Conservation (phyloP, 2,797 vertebrate species). For the Glyptemys insculpta region DNA sequence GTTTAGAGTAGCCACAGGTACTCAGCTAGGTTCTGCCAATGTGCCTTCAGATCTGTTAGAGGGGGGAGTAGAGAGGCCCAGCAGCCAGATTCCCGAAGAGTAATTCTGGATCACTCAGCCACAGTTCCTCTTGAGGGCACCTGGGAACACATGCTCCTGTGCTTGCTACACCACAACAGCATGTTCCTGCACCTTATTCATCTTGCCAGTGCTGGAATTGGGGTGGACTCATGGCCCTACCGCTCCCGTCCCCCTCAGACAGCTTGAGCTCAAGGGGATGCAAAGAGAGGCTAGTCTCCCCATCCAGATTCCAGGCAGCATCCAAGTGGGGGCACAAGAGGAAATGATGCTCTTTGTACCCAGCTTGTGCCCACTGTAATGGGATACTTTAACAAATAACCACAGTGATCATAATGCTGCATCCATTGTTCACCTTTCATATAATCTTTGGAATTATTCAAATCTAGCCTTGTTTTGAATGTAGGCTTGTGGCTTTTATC, state of each 20-base stretch:
- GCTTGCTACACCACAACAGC: not conserved
- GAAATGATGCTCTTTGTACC: not conserved
- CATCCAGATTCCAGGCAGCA: not conserved
- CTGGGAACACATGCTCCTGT: not conserved
- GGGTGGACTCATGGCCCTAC: accelerated
- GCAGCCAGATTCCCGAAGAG: not conserved
- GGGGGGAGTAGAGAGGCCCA: not conserved
- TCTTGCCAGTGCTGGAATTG: not conserved
- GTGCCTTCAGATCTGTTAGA: not conserved
- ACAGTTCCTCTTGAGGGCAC: not conserved
- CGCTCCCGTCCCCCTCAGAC: not conserved
- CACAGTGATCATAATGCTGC: not conserved
- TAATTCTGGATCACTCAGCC: not conserved
- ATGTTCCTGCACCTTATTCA: not conserved
- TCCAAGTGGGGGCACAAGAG: not conserved
- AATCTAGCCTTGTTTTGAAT: slow-evolving; percentile 25
- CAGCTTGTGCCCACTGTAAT: too few relatives aligned
- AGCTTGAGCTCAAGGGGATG: not conserved
- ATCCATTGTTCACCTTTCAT: not conserved
- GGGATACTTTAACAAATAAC: not conserved
- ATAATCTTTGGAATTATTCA: slow-evolving; percentile 16
- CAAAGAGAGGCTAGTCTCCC: not conserved
- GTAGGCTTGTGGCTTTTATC: slow-evolving; percentile 29
- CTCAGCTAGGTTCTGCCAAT: not conserved
- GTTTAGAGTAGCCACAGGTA: not conserved